These are phyloP conservation scores for Mus caroli DNA, from an alignment of 2,797 vertebrate species.

Conservation along the genomic window DNA sequence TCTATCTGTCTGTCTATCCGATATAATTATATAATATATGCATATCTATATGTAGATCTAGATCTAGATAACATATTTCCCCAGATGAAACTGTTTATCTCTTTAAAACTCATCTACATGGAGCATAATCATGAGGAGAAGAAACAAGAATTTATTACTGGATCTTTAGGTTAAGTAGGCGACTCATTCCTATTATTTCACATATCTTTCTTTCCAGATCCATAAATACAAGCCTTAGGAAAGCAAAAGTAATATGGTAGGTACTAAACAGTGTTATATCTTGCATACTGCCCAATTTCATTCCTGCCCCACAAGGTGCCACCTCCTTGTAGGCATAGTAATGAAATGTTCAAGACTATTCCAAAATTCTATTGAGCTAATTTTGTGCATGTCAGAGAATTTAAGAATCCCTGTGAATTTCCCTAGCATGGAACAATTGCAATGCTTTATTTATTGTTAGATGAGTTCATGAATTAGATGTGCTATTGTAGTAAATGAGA, in stretches of 20 bases:
- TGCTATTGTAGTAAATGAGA: neutral
- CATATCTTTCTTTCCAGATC: neutral
- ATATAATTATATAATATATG: too few relatives aligned
- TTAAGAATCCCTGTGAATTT: neutral
- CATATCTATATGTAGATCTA: neutral
- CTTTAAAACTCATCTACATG: neutral
- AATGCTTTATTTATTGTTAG: neutral
- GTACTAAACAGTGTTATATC: neutral
- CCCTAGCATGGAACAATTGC: neutral
- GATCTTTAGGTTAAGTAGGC: neutral
- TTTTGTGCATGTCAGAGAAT: neutral
- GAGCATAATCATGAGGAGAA: neutral
- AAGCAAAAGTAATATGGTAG: neutral
- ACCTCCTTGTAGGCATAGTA: neutral
- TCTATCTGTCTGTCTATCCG: too few relatives aligned
- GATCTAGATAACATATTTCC: neutral
- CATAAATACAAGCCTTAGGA: neutral
- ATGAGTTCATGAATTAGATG: neutral
- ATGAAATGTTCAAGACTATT: neutral
- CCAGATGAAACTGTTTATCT: neutral
- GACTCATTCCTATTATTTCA: neutral
- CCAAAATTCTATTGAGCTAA: neutral
- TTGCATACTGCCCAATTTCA: neutral
- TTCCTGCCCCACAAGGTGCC: neutral
- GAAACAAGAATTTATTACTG: neutral